A percentile compares a stretch with the other conserved stretches of the same genome.
Evolutionary conservation across 2,888 invertebrate species (phyloP).

Genomic region (Chymomyza amoena): DNA sequence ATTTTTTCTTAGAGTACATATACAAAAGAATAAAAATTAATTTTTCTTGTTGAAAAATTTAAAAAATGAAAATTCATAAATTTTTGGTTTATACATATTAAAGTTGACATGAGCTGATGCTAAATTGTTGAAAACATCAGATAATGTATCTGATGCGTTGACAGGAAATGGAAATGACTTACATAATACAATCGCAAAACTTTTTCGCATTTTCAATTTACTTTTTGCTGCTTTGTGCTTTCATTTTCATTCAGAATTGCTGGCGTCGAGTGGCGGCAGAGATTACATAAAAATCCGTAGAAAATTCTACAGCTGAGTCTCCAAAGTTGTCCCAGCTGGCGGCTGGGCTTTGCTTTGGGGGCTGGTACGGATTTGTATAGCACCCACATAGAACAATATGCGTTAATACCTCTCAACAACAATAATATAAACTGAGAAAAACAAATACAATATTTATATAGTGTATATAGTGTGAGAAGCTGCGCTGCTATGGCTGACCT

Average conservation of each 20-base stretch:
- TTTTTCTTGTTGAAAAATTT: neutral
- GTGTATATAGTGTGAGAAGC: neutral
- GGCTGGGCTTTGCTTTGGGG: neutral
- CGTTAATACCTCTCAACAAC: neutral
- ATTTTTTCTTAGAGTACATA: too few relatives aligned
- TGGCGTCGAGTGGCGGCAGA: neutral
- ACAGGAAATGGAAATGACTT: neutral
- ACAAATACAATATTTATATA: neutral
- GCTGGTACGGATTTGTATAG: neutral
- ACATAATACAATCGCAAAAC: neutral
- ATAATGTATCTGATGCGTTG: neutral
- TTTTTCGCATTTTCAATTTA: neutral
- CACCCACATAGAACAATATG: neutral
- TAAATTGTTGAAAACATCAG: neutral
- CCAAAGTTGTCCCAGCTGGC: neutral
- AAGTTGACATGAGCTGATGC: neutral
- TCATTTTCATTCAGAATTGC: neutral
- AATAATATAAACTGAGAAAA: neutral
- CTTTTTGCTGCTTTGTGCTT: neutral
- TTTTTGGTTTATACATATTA: neutral
- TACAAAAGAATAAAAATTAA: neutral
- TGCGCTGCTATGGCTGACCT: neutral
- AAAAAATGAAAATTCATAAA: conserved; percentile 26
- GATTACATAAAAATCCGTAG: neutral
- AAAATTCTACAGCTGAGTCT: neutral